Base-by-base conservation (phyloP, 64 coral and sea anemone genomes). In the Porites lutea region DNA sequence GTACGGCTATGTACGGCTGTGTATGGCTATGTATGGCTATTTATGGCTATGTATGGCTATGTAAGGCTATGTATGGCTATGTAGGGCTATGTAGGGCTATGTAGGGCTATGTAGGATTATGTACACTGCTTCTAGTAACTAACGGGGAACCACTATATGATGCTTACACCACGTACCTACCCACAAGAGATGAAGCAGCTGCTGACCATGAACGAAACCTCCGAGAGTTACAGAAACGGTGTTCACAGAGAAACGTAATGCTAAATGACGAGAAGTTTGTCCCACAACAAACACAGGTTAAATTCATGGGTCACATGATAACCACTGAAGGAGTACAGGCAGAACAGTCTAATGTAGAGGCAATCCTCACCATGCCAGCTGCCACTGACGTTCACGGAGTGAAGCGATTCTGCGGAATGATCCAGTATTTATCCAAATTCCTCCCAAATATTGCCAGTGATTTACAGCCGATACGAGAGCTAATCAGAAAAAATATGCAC, bases 141-240 rank as follows among this genome's bases (percentile, higher is more conserved):
- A n/a, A n/a, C n/a, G n/a, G n/a, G n/a, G n/a, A n/a, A n/a, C n/a
- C n/a, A n/a, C n/a, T n/a, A n/a, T n/a, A n/a, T n/a, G n/a, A n/a
- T n/a, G n/a, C n/a, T n/a, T n/a, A n/a, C n/a, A n/a, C n/a, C n/a
- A n/a, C n/a, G n/a, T n/a, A n/a, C n/a, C n/a, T n/a, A n/a, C n/a
- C n/a, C 16, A 5, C 48, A 19, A 37, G 27, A 37, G 27, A 37
- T 37, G 27, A 37, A 37, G 27, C 27, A 37, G 27, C 27, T 37
- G 0, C 27, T 8, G 85, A 72, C 50, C 87, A 94, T 82, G 86
- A 90, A 2, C 49, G 89, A 27, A 83, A 83, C 46, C 78, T 89
- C 45, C 71, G 67, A n/a, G 27, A 37, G 27, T 37, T 37, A 37
- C 27, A 37, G 27, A 37, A 37, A 37, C 1, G 27, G 27, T 37